Percentiles rank a stretch among this genome's conserved stretches.
Conservation (phyloP, 2,888 invertebrate species). For the Drosophila longiperda region DNA sequence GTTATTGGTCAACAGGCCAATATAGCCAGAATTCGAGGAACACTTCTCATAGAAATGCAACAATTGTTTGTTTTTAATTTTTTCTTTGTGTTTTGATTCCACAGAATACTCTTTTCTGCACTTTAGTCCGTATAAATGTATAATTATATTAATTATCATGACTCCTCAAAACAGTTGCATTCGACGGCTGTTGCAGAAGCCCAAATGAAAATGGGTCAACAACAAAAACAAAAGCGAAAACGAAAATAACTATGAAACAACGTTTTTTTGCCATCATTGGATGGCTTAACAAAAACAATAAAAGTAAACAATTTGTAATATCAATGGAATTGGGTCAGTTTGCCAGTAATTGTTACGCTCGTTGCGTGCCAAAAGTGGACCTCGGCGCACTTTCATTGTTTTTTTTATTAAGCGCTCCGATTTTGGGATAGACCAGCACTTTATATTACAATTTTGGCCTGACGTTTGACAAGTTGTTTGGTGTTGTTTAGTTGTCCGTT, state of each 20-base stretch:
- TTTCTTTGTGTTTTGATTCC: neutral
- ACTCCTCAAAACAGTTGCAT: constrained; percentile 22
- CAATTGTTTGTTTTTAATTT: constrained; percentile 2
- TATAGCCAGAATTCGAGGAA: constrained; percentile 29
- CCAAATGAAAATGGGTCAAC: constrained; percentile 1
- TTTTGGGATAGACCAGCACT: constrained; percentile 41
- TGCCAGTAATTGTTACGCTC: constrained; percentile 67
- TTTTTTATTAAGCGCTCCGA: constrained; percentile 35
- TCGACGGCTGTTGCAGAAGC: constrained; percentile 17
- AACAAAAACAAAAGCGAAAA: constrained; percentile 17
- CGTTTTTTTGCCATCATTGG: constrained; percentile 22
- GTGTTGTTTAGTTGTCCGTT: constrained; percentile 27
- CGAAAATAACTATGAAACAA: constrained; percentile 25
- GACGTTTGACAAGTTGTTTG: constrained; percentile 69
- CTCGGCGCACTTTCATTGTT: constrained; percentile 63
- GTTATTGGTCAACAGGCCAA: constrained; percentile 15
- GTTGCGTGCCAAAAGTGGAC: constrained; percentile 68
- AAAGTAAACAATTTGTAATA: constrained; percentile 76
- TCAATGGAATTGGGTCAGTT: constrained; percentile 75
- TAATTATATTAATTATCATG: constrained; percentile 18
- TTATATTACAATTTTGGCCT: constrained; percentile 41
- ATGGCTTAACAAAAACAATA: constrained; percentile 59
- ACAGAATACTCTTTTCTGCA: neutral
- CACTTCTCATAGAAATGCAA: constrained; percentile 36
- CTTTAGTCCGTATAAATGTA: neutral